Base-by-base conservation (phyloP, 2,797 vertebrate genomes). In the Pantherophis alleghaniensis region DNA sequence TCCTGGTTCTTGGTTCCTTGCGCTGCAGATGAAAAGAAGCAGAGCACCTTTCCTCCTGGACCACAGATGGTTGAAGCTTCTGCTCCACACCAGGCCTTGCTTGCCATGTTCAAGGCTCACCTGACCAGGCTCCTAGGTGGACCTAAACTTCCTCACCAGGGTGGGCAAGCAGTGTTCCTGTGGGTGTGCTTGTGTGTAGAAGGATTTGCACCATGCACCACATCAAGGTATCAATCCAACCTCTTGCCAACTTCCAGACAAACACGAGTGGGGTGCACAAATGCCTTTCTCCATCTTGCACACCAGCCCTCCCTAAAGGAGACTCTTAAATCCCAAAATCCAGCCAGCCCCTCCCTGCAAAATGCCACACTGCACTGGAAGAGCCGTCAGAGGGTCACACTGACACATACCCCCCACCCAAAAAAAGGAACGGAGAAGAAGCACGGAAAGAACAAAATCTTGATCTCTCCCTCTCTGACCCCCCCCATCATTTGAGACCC, bases 361-460 rank as follows among this genome's bases (percentile, higher is more conserved):
- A 57, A 18, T 6, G n/a, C 7, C 83, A 9, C 20, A 69, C 95
- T 83, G 92, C 55, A 91, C 2, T 56, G 0, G 57, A 42, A 55
- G 0, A 37, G 1, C 18, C 61, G 90, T n/a, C 91, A 42, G 66
- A 47, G 6, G 7, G 91, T 0, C 28, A 13, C 55, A 79, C 88
- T 12, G 12, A 13, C 22, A 24, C 42, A 42, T 42, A 57, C 55
- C 89, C 7, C 22, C 24, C 14, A 3, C 66, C 0, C 0, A 0
- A 79, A 0, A 16, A 0, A 20, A 88, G 0, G 12, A 6, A 79
- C 32, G 9, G 9, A 42, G 88, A 26, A 22, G 4, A 74, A 69
- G 7, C 10, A 2, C 1, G 83, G 57, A 92, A 66, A n/a, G 88
- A 61, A 83, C 18, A 79, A 47, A 24, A 24, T 2, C 42, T 83